Evolutionary conservation across 2,113 vertebrate species (phyloP).

Genomic region (Actinemys pallida): DNA sequence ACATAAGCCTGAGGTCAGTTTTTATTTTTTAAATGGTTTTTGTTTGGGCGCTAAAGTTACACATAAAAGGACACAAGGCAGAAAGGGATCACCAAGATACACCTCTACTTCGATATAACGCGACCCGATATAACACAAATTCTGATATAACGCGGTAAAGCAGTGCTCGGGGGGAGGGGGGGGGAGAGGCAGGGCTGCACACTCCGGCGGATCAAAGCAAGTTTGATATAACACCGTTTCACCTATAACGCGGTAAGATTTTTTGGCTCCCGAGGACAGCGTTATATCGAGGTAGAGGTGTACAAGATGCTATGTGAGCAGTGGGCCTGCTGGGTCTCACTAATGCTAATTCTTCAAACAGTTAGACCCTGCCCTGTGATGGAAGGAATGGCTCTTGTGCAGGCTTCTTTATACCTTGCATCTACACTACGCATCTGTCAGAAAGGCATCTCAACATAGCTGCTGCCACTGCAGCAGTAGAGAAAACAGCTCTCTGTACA

Average conservation of each 20-base stretch:
- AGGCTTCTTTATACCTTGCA: background rate
- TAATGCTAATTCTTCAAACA: background rate
- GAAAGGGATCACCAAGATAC: background rate
- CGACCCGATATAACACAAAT: no score
- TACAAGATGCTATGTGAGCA: background rate
- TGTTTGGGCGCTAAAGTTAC: no score
- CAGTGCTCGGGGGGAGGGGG: no score
- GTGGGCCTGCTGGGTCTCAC: background rate
- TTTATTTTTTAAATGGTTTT: background rate
- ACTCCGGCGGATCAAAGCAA: no score
- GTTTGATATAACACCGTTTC: no score
- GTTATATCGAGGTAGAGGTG: no score
- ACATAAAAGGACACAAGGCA: background rate
- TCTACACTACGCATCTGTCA: background rate
- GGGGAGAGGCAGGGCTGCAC: no score
- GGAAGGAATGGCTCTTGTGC: background rate
- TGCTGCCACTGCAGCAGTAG: background rate
- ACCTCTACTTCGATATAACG: no score
- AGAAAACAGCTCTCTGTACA: background rate
- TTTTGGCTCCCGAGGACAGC: no score
- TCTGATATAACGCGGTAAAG: no score
- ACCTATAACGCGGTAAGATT: no score
- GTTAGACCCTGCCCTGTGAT: accelerated
- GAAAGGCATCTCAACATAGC: background rate
- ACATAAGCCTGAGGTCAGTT: background rate